Conservation (phyloP, 2,113 vertebrate species). For the Hirundichthys speculiger region DNA sequence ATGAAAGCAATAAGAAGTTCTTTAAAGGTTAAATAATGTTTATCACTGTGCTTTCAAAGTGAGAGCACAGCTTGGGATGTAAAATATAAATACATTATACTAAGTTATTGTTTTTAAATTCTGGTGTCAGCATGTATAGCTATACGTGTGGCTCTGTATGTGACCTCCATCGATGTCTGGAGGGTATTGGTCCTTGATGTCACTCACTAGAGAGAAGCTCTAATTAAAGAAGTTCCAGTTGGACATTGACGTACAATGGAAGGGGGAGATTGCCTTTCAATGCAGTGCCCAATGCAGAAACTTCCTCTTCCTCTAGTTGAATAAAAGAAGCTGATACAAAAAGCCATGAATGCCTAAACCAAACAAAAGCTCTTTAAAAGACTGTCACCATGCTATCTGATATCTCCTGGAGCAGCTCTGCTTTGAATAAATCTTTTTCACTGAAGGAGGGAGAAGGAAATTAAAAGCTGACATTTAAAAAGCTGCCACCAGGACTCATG, state of each 20-base stretch:
- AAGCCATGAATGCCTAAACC: conserved; percentile 74
- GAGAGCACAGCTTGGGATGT: conserved; percentile 17
- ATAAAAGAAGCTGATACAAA: conserved; percentile 77
- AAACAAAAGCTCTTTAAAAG: conserved; percentile 81
- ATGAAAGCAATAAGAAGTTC: conserved; percentile 38
- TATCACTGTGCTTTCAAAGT: conserved; percentile 35
- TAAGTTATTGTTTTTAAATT: conserved; percentile 34
- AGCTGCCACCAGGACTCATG: conserved; percentile 61
- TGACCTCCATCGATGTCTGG: conserved; percentile 73
- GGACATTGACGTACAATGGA: conserved; percentile 73
- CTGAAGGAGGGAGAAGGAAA: conserved; percentile 71
- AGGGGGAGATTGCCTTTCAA: conserved; percentile 76
- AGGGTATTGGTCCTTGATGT: conserved; percentile 71
- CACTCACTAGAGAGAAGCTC: conserved; percentile 66
- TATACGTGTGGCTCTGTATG: conserved; percentile 30
- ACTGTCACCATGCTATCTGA: conserved; percentile 77
- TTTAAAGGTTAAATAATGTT: conserved; percentile 42
- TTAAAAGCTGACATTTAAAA: conserved; percentile 83
- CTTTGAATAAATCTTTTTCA: conserved; percentile 75
- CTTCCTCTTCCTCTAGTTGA: conserved; percentile 69
- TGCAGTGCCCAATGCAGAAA: conserved; percentile 62
- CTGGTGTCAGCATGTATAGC: neutral
- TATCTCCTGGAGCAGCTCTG: conserved; percentile 74
- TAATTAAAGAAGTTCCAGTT: conserved; percentile 79
- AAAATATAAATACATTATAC: conserved; percentile 31